These are phyloP conservation scores for Drosophila neonasuta DNA, from an alignment of 2,888 invertebrate genomes.

Conservation along the genomic window DNA sequence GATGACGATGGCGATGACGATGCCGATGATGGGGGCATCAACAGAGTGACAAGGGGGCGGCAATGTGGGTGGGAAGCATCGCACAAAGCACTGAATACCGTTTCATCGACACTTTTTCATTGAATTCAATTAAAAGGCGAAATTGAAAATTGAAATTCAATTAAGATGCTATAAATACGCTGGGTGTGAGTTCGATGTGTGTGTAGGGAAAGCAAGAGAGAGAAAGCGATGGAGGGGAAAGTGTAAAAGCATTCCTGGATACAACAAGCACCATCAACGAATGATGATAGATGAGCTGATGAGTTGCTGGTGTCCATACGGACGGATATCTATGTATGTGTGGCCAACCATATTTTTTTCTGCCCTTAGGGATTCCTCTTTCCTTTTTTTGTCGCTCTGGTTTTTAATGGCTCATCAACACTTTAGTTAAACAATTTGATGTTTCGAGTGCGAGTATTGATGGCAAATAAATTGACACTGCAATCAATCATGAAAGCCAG, in stretches of 20 bases:
- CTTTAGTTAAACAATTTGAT: slow-evolving; percentile 45
- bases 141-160: slow-evolving; percentile 79
- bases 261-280: slow-evolving; percentile 24
- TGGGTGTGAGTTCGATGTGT: slow-evolving; percentile 23
- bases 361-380: slow-evolving; percentile 11
- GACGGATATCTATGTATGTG: slow-evolving; percentile 10
- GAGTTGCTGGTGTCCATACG: slow-evolving; percentile 3
- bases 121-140: slow-evolving; percentile 78
- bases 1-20: background rate
- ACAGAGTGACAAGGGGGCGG: slow-evolving; percentile 15
- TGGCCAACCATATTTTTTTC: slow-evolving; percentile 20
- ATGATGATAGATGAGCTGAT: slow-evolving; percentile 47
- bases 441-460: slow-evolving; percentile 37
- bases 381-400: slow-evolving; percentile 6
- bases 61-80: slow-evolving; percentile 12
- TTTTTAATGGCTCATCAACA: slow-evolving; percentile 59
- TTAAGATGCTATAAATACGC: slow-evolving; percentile 75
- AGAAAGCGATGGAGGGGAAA: slow-evolving; percentile 10
- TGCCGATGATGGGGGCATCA: slow-evolving; percentile 21
- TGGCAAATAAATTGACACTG: slow-evolving; percentile 56
- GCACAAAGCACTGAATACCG: slow-evolving; percentile 65
- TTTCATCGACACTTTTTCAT: slow-evolving; percentile 78
- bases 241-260: slow-evolving; percentile 49
- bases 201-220: background rate
- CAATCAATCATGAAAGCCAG: slow-evolving; percentile 55